These are phyloP conservation scores for Hipparchia semele DNA, from an alignment of 2,888 invertebrate genomes.

Conservation along the genomic window DNA sequence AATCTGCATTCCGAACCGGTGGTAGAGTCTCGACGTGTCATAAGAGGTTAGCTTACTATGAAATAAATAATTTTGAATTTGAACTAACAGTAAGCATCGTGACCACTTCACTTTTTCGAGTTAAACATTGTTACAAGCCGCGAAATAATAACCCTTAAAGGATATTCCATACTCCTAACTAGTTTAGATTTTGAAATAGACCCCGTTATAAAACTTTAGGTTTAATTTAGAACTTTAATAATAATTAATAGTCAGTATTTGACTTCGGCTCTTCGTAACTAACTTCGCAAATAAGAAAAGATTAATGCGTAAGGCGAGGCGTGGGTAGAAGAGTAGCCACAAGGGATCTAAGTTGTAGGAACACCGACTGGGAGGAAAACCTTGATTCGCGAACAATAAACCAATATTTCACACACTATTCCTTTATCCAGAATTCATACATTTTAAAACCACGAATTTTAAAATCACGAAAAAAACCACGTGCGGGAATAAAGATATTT, in stretches of 20 bases:
- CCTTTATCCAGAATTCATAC: neutral
- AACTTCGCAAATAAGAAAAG: constrained; percentile 4
- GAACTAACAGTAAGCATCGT: too few relatives aligned
- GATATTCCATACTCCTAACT: too few relatives aligned
- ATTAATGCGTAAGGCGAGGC: neutral
- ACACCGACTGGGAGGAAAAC: neutral
- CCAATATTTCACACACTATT: neutral
- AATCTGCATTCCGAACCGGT: too few relatives aligned
- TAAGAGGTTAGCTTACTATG: too few relatives aligned
- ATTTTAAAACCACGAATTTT: neutral
- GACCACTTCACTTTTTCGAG: too few relatives aligned
- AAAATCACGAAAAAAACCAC: neutral
- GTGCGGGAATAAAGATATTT: neutral
- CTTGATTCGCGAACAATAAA: neutral
- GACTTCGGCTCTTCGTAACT: neutral
- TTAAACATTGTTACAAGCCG: too few relatives aligned
- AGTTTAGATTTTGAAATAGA: too few relatives aligned
- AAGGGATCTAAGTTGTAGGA: neutral
- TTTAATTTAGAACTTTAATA: neutral
- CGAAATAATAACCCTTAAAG: too few relatives aligned
- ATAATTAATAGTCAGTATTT: neutral
- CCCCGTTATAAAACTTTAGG: neutral
- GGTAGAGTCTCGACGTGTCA: too few relatives aligned
- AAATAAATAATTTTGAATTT: too few relatives aligned
- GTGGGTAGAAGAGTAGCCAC: neutral